Percentiles rank a stretch among this genome's conserved stretches.
phyloP scores from a whole-genome alignment of 2,797 vertebrate species.

The Cyclura pinguis region DNA sequence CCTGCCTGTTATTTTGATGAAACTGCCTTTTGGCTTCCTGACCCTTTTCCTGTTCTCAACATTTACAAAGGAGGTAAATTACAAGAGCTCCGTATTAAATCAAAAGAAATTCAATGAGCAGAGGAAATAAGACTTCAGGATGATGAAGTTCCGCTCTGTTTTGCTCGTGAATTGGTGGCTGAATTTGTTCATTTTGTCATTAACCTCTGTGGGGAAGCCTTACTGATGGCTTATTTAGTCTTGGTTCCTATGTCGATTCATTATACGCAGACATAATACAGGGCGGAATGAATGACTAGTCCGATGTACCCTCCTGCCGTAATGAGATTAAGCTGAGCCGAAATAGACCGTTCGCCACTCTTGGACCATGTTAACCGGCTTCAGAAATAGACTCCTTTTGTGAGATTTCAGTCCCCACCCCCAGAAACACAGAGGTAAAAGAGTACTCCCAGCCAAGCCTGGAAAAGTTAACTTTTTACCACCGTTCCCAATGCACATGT shows the following conservation, averaged over 20 bases:
- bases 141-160: conserved; percentile 57
- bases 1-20: too few relatives aligned
- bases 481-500: too few relatives aligned
- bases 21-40: not conserved
- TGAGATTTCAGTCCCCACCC: not conserved
- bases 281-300: not conserved
- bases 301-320: fast-evolving
- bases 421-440: not conserved
- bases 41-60: not conserved
- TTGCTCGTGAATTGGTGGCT: conserved; percentile 45
- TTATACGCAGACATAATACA: fast-evolving
- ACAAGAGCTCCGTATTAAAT: conserved; percentile 59
- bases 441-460: fast-evolving
- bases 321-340: not conserved
- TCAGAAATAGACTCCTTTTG: not conserved
- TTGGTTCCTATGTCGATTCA: not conserved
- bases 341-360: not conserved
- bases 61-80: conserved; percentile 47
- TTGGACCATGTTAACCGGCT: not conserved
- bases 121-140: conserved; percentile 66
- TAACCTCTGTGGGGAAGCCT: conserved; percentile 47
- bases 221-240: conserved; percentile 21
- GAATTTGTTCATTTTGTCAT: conserved; percentile 58
- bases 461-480: not conserved
- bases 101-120: conserved; percentile 66